phyloP scores from a whole-genome alignment of 2,888 invertebrate species.

The Piscicola geometra region DNA sequence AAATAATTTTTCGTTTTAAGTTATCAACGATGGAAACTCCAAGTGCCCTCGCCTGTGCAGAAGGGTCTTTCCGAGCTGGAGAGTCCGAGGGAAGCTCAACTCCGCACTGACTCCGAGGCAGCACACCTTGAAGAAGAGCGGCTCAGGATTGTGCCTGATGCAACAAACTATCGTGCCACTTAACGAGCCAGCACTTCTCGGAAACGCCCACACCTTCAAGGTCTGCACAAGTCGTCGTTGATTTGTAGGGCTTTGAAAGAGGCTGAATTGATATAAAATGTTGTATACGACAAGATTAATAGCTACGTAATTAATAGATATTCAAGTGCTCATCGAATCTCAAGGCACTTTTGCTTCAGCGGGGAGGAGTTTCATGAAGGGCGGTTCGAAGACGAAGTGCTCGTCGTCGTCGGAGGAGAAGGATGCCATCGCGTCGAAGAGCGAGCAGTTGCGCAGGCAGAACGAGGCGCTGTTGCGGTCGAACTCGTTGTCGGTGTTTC shows the following conservation, averaged over 20 bases:
- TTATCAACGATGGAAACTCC: too few species aligned
- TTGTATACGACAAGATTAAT: background rate
- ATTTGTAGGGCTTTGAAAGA: too few species aligned
- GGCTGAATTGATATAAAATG: too few species aligned
- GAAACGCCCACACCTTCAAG: conserved; percentile 55
- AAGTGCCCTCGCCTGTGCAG: too few species aligned
- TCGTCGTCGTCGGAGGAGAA: conserved; percentile 56
- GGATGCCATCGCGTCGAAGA: conserved; percentile 54
- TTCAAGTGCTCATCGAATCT: background rate
- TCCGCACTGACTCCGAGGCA: conserved; percentile 55
- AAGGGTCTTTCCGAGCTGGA: conserved; percentile 56
- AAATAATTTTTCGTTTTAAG: too few species aligned
- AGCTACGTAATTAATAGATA: background rate
- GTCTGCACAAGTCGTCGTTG: conserved; percentile 43
- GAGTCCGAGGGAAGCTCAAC: conserved; percentile 54
- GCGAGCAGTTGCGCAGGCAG: conserved; percentile 54
- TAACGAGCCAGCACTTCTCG: conserved; percentile 51
- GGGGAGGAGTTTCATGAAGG: conserved; percentile 53
- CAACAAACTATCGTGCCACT: conserved; percentile 56
- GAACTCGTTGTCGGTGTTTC: background rate
- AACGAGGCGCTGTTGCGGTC: conserved; percentile 49
- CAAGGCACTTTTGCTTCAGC: conserved; percentile 48
- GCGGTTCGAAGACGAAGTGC: conserved; percentile 55
- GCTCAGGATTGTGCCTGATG: conserved; percentile 56
- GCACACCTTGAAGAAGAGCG: conserved; percentile 53